Evolutionary conservation across 1,140 invertebrate genomes (phyloP).

Genomic region (Zaprionus inermis): DNA sequence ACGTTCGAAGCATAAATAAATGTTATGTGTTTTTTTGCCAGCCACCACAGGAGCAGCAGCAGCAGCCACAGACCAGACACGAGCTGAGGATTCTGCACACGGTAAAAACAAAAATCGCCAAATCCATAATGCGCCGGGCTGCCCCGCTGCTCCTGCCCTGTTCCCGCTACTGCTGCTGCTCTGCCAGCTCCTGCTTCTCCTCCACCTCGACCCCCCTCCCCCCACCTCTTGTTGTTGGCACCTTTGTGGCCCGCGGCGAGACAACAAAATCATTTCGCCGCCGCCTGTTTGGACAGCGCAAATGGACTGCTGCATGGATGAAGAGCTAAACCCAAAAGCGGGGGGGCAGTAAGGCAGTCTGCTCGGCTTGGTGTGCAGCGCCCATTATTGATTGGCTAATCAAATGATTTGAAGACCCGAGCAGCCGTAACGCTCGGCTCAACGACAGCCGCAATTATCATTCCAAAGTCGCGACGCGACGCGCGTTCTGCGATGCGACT

Average conservation of each 20-base stretch:
- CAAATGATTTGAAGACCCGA: constrained; percentile 69
- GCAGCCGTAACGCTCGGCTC: constrained; percentile 29
- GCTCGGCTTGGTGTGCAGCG: constrained; percentile 7
- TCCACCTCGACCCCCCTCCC: neutral
- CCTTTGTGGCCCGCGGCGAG: constrained; percentile 80
- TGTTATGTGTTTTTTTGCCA: constrained; percentile 81
- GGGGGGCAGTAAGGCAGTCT: too few species aligned
- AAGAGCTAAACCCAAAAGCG: too few species aligned
- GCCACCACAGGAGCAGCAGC: constrained; percentile 67
- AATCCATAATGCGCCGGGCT: constrained; percentile 72
- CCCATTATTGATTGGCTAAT: constrained; percentile 82
- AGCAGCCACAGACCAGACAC: constrained; percentile 17
- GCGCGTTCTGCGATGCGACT: constrained; percentile 25
- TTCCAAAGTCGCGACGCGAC: constrained; percentile 67
- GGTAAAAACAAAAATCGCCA: constrained; percentile 44
- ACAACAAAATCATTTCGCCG: constrained; percentile 84
- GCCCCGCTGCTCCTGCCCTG: neutral
- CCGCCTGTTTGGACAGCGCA: constrained; percentile 62
- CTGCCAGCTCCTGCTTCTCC: neutral
- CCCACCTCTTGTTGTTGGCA: constrained; percentile 69
- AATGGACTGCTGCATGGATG: neutral
- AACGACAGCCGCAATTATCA: constrained; percentile 81
- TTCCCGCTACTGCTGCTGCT: neutral
- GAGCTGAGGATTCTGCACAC: constrained; percentile 5
- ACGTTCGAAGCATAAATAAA: constrained; percentile 76